Evolutionary conservation across 37 sponge, comb jelly and placozoan species (phyloP).

Genomic region (Oopsacas minuta): DNA sequence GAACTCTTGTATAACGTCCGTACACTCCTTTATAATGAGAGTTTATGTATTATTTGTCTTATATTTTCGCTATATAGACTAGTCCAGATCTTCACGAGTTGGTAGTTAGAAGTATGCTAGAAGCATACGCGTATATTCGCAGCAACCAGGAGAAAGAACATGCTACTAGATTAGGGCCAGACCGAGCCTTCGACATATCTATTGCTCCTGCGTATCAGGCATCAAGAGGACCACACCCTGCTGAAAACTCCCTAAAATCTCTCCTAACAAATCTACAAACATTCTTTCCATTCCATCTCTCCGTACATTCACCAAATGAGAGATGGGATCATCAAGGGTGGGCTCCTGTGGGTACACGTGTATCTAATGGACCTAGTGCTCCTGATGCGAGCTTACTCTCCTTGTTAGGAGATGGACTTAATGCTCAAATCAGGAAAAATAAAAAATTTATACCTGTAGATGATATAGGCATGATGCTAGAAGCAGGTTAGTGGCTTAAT

Average conservation of each 20-base stretch:
- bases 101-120: background rate
- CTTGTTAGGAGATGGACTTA: background rate
- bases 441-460: background rate
- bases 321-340: background rate
- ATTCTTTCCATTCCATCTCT: background rate
- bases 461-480: slow-evolving; percentile 16
- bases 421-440: background rate
- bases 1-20: too few species aligned
- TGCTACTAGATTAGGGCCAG: background rate
- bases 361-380: background rate
- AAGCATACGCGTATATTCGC: slow-evolving; percentile 12
- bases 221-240: background rate
- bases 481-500: slow-evolving; percentile 1
- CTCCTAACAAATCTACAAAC: background rate
- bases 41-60: too few species aligned
- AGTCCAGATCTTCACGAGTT: slow-evolving; percentile 6
- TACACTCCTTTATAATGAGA: too few species aligned
- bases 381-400: background rate
- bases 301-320: slow-evolving; percentile 5
- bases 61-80: background rate
- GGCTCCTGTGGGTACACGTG: background rate
- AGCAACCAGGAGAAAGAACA: slow-evolving; percentile 6
- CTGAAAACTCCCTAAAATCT: slow-evolving; percentile 13
- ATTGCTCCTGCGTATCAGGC: background rate
- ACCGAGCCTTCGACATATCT: background rate